Evolutionary conservation across 2,888 invertebrate species (phyloP).

Genomic region (Ctenicera cuprea): DNA sequence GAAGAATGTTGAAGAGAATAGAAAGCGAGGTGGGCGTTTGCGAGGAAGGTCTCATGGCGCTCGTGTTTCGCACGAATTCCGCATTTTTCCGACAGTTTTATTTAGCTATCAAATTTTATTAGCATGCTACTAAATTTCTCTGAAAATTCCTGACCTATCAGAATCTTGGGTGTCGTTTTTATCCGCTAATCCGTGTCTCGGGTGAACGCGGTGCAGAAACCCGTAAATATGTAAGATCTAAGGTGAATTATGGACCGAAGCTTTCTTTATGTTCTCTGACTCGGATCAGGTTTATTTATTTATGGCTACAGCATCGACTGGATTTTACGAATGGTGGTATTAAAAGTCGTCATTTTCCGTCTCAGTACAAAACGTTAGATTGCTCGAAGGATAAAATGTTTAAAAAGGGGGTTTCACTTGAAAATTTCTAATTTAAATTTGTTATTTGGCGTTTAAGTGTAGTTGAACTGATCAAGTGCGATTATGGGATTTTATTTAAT

Average conservation of each 20-base stretch:
- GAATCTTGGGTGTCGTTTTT: background rate
- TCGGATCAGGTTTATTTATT: slow-evolving; percentile 65
- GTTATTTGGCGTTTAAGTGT: no score
- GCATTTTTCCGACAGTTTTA: no score
- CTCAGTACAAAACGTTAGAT: slow-evolving; percentile 24
- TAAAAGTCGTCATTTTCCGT: slow-evolving; percentile 53
- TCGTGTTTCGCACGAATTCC: no score
- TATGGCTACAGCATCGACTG: slow-evolving; percentile 61
- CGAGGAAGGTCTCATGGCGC: no score
- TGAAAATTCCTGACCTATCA: background rate
- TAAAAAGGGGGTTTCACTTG: no score
- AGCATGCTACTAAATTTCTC: no score
- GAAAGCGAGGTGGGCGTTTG: no score
- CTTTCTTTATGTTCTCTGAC: slow-evolving; percentile 64
- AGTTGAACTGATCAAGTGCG: no score
- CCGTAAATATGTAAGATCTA: slow-evolving; percentile 58
- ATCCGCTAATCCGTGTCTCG: slow-evolving; percentile 5
- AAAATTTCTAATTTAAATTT: no score
- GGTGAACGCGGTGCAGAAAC: slow-evolving; percentile 34
- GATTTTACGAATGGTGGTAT: slow-evolving; percentile 55
- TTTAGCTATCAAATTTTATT: no score
- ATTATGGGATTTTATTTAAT: no score
- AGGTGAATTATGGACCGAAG: slow-evolving; percentile 66
- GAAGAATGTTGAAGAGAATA: no score
- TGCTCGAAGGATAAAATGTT: background rate